Percentiles rank a stretch among this genome's conserved stretches.
Conservation (phyloP, 2,797 vertebrate species). For the Astyanax mexicanus region DNA sequence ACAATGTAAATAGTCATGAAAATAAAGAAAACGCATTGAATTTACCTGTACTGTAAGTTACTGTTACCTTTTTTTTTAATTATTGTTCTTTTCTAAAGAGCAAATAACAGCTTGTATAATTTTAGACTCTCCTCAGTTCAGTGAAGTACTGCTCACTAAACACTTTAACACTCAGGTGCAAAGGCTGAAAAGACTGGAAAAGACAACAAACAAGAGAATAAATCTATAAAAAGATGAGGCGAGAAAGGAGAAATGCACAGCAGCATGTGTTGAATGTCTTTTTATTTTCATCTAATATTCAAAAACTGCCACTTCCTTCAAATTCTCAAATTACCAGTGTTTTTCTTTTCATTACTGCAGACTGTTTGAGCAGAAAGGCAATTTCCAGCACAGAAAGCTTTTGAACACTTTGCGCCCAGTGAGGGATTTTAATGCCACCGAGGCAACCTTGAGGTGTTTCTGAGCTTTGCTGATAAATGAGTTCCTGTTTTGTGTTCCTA, state of each 20-base stretch:
- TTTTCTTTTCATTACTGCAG: background rate
- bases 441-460: slow-evolving; percentile 71
- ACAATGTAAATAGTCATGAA: no score
- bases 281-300: slow-evolving; percentile 19
- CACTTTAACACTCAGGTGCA: background rate
- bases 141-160: background rate
- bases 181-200: background rate
- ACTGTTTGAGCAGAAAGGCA: slow-evolving; percentile 48
- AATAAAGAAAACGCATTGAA: no score
- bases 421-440: slow-evolving; percentile 64
- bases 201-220: background rate
- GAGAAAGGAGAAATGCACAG: background rate
- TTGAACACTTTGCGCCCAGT: slow-evolving; percentile 63
- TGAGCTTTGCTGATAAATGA: slow-evolving; percentile 65
- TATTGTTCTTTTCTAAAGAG: background rate
- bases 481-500: slow-evolving; percentile 69
- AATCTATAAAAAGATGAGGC: slow-evolving; percentile 3
- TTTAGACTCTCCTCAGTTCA: background rate
- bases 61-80: background rate
- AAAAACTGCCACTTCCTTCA: slow-evolving; percentile 3
- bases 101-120: background rate
- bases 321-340: background rate
- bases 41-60: background rate
- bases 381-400: slow-evolving; percentile 59
- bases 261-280: background rate